phyloP scores from a whole-genome alignment of 1,140 invertebrate species.

The Brachionus calyciflorus region DNA sequence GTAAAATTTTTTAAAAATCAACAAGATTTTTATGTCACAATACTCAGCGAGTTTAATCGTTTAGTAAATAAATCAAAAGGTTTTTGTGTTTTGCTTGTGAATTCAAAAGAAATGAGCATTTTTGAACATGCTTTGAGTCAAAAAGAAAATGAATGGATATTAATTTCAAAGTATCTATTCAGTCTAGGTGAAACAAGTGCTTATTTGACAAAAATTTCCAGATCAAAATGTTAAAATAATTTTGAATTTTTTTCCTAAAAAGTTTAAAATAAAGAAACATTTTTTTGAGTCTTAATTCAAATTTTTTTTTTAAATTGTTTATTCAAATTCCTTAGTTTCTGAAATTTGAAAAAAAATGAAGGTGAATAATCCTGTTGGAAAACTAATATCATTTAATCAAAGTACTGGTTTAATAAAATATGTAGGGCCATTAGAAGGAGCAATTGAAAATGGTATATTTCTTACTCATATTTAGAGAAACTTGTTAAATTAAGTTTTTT shows the following conservation, averaged over 20 bases:
- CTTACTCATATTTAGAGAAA: not conserved
- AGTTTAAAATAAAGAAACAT: not conserved
- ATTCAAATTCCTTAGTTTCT: no score
- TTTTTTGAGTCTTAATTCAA: not conserved
- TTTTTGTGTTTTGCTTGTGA: not conserved
- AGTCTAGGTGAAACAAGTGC: slow-evolving; percentile 32
- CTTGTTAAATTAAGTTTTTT: not conserved
- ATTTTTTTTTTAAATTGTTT: not conserved
- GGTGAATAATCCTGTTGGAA: not conserved
- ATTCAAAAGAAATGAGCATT: not conserved
- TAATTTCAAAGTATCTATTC: not conserved
- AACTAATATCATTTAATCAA: slow-evolving; percentile 4
- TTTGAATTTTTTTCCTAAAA: slow-evolving; percentile 12
- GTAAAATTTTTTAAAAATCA: not conserved
- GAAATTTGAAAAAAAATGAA: slow-evolving; percentile 19
- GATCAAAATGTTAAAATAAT: slow-evolving; percentile 14
- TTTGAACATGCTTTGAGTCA: not conserved
- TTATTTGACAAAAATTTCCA: not conserved
- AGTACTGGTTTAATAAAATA: slow-evolving; percentile 7
- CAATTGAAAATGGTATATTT: not conserved
- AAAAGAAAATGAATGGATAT: not conserved
- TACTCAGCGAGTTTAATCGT: not conserved
- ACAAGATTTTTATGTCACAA: not conserved
- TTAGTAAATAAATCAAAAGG: not conserved
- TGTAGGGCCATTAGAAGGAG: slow-evolving; percentile 4